A percentile compares a stretch with the other conserved stretches of the same genome.
These are phyloP conservation scores for Pavo muticus DNA, from an alignment of 2,113 vertebrate genomes.

Conservation along the genomic window DNA sequence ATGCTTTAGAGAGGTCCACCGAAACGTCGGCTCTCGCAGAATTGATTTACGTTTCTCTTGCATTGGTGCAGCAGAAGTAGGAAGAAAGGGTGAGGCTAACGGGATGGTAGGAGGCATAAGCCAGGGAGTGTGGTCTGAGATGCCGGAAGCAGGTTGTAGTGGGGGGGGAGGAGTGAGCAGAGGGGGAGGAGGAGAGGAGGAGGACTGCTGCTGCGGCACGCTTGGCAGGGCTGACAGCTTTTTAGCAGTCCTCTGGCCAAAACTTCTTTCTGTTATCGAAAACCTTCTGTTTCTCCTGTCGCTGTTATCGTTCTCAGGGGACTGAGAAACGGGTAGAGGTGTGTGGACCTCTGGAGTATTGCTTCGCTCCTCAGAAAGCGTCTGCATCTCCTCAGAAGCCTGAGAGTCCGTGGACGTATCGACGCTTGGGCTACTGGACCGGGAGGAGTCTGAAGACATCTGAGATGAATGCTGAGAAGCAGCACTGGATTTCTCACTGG, in stretches of 20 bases:
- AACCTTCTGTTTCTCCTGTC: slow-evolving; percentile 86
- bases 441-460: slow-evolving; percentile 94
- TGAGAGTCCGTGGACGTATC: slow-evolving; percentile 97
- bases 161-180: slow-evolving; percentile 89
- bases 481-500: slow-evolving; percentile 89
- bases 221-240: slow-evolving; percentile 84
- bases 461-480: slow-evolving; percentile 98
- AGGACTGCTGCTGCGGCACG: slow-evolving; percentile 85
- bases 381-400: slow-evolving; percentile 92
- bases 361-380: slow-evolving; percentile 85
- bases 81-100: slow-evolving; percentile 84
- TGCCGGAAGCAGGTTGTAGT: slow-evolving; percentile 78
- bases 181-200: slow-evolving; percentile 93
- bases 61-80: slow-evolving; percentile 82
- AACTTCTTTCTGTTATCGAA: slow-evolving; percentile 78
- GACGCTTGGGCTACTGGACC: slow-evolving; percentile 94
- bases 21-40: slow-evolving; percentile 93
- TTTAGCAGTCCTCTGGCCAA: slow-evolving; percentile 85
- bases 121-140: slow-evolving; percentile 91
- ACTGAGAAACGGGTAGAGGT: slow-evolving; percentile 83
- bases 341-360: slow-evolving; percentile 83
- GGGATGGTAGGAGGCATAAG: slow-evolving; percentile 91
- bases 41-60: slow-evolving; percentile 95
- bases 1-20: slow-evolving; percentile 93
- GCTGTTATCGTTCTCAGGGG: slow-evolving; percentile 76